Conservation (phyloP, 2,888 invertebrate species). For the Syrista parreyssii region DNA sequence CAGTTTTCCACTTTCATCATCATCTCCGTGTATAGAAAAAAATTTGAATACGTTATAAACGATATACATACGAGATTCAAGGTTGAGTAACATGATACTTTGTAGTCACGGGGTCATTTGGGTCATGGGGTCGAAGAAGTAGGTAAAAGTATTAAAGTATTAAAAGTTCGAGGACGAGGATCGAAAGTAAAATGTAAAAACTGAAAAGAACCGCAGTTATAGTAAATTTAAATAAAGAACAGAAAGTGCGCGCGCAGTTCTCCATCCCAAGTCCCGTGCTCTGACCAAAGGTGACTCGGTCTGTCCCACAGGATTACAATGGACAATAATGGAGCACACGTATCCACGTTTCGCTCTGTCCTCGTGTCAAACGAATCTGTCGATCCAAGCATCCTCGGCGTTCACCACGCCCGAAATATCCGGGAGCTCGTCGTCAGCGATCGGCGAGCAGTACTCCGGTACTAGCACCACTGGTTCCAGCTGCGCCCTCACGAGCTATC, state of each 20-base stretch:
- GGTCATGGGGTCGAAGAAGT: background rate
- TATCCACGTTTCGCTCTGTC: conserved; percentile 79
- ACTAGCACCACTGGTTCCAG: conserved; percentile 68
- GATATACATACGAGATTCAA: background rate
- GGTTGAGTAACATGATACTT: background rate
- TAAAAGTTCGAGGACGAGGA: background rate
- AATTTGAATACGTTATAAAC: background rate
- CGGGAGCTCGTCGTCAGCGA: conserved; percentile 67
- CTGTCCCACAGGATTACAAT: conserved; percentile 81
- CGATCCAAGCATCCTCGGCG: conserved; percentile 64
- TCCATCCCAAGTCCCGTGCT: conserved; percentile 35
- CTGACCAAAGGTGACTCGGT: conserved; percentile 50
- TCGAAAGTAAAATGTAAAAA: background rate
- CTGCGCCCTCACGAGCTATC: conserved; percentile 56
- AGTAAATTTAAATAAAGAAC: background rate
- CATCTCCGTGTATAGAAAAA: background rate
- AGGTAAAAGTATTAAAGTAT: background rate
- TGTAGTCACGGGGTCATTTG: background rate
- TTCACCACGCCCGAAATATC: conserved; percentile 67
- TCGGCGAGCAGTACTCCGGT: conserved; percentile 70
- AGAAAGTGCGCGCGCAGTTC: background rate
- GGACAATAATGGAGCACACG: conserved; percentile 86
- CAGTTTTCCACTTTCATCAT: conserved; percentile 4
- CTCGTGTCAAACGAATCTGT: conserved; percentile 72
- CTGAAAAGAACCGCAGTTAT: background rate